Base-by-base conservation (phyloP, 2,113 vertebrate species). In the Phoenicopterus ruber region DNA sequence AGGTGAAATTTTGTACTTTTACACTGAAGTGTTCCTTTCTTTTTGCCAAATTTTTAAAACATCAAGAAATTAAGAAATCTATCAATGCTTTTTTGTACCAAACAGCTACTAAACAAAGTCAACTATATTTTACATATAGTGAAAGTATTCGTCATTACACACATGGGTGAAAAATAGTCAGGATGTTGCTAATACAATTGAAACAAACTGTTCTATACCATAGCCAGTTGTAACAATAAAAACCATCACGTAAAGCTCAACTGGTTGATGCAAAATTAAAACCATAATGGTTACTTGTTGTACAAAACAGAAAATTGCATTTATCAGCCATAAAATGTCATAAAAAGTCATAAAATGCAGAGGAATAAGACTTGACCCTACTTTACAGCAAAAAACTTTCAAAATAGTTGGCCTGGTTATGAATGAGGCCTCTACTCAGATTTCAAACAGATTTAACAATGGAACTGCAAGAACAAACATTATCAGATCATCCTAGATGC, bases 131-230 rank as follows among this genome's bases (percentile, higher is more conserved):
- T 74, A 55, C 21, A 46, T 18, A 74, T 13, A 84, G 54, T 15
- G 66, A 82, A 93, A 94, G 26, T 57, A 83, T 94, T 93, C 86
- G 13, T 40, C n/a, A 65, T 67, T 65, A 80, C 78, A 34, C 47
- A 95, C 62, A 36, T 70, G 80, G 59, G 36, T 70, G 50, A 85
- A 93, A 90, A 94, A 92, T 70, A 71, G 44, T 91, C 63, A 81
- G 29, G 69, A 78, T 31, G 20, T 86, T 90, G 66, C 83, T 94
- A 94, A 94, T 72, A 86, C 66, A 95, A 94, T 46, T 92, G 82
- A 96, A 98, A 93, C 17, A 73, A 95, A 89, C 54, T 77, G 55
- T 88, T 88, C 46, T 61, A 63, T 83, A 78, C 49, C 93, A 66
- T 13, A 90, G 18, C 26, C 57, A 78, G 65, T 17, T 74, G 66